Percentiles rank a stretch among this genome's conserved stretches.
phyloP scores from a whole-genome alignment of 2,113 vertebrate genomes.

The Lophotis ruficrista region DNA sequence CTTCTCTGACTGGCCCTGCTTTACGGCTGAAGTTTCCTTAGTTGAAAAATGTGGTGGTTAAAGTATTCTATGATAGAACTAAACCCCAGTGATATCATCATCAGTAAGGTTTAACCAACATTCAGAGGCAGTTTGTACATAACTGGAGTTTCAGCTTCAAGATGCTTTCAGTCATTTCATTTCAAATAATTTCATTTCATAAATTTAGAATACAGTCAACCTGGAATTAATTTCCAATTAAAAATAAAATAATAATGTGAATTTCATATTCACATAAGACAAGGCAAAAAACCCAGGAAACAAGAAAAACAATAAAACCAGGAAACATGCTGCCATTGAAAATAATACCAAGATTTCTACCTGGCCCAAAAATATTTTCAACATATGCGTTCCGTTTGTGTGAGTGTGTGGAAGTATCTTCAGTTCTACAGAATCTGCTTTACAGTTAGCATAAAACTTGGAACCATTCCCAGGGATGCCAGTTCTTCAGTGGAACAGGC shows the following conservation, averaged over 20 bases:
- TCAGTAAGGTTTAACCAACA: neutral
- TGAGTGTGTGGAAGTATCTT: neutral
- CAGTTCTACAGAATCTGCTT: neutral
- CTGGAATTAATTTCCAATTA: neutral
- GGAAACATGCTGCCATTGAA: neutral
- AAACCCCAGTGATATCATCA: neutral
- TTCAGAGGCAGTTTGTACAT: neutral
- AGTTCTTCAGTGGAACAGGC: neutral
- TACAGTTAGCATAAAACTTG: neutral
- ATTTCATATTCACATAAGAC: neutral
- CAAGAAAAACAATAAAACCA: neutral
- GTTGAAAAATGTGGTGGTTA: neutral
- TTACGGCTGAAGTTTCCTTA: neutral
- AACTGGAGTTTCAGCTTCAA: neutral
- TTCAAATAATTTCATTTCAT: neutral
- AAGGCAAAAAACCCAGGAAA: fast-evolving
- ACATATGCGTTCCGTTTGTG: neutral
- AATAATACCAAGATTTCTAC: neutral
- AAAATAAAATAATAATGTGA: neutral
- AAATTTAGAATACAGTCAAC: neutral
- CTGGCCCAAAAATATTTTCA: neutral
- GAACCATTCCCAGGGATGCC: neutral
- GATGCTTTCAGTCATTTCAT: neutral
- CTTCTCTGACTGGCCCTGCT: neutral
- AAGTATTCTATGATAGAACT: neutral